phyloP scores from a whole-genome alignment of 2,888 invertebrate genomes.

The Dastarcus helophoroides region DNA sequence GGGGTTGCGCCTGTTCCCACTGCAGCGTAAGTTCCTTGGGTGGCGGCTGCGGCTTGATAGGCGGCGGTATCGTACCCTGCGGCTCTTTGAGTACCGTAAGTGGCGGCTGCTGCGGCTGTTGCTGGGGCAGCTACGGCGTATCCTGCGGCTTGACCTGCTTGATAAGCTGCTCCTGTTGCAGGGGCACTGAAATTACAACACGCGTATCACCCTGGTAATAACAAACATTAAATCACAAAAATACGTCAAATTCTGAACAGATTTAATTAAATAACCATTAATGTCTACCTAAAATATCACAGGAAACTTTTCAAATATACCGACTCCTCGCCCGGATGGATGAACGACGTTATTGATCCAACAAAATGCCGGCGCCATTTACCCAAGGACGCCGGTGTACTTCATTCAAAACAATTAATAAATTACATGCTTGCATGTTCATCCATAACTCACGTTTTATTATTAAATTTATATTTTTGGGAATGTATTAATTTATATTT shows the following conservation, averaged over 20 bases:
- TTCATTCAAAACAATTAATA: conserved; percentile 2
- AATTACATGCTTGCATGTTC: conserved; percentile 1
- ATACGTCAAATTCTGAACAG: background rate
- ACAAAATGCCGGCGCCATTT: conserved; percentile 36
- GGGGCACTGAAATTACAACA: conserved; percentile 40
- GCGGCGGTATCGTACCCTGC: conserved; percentile 77
- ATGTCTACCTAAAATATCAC: too few species aligned
- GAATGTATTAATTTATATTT: conserved; percentile 12
- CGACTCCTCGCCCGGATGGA: conserved; percentile 1
- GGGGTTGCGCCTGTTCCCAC: conserved; percentile 44
- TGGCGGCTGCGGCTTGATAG: conserved; percentile 71
- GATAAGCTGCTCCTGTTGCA: conserved; percentile 72
- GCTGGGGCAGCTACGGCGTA: conserved; percentile 75
- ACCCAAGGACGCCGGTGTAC: conserved; percentile 34
- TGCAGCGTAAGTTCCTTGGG: conserved; percentile 54
- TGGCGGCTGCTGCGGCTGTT: conserved; percentile 69
- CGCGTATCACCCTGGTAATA: conserved; percentile 6
- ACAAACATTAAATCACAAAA: background rate
- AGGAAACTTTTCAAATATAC: background rate
- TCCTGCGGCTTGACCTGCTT: conserved; percentile 69
- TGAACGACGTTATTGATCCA: conserved; percentile 32
- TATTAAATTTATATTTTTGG: background rate
- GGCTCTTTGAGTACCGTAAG: conserved; percentile 73
- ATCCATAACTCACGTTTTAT: background rate
- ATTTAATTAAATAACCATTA: background rate